Evolutionary conservation across 2,113 vertebrate species (phyloP), one percentile per base, ranked within the genome.

Genomic region (Gavia stellata): DNA sequence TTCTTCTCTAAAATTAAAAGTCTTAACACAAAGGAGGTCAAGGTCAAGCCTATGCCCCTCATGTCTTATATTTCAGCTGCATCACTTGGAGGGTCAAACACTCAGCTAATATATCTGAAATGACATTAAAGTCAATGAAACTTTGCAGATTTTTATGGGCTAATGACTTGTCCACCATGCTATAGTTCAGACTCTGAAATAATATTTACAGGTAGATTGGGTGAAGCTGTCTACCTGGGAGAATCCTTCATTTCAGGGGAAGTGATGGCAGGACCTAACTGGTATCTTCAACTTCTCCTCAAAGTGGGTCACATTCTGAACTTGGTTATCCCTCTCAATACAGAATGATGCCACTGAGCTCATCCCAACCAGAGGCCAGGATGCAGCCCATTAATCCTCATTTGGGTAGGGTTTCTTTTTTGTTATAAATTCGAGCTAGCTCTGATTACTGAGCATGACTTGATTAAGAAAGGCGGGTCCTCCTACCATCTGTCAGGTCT

Each of bases 401-500:
- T 68, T 91, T 89, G 68, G 52, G 62, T 45, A 91, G 42, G 16
- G 34, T 81, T 95, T 92, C 56, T 79, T 84, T 91, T 89, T 92
- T 92, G 53, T 87, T 87, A 58, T 45, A 62, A 73, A 87, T 81
- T 95, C 0, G 13, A 90, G 86, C 75, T 73, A 85, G 36, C 89
- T 94, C 81, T 89, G 92, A 92, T 94, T 92, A 79, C 73, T 90
- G 88, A 95, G 79, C 90, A 88, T 88, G 91, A 77, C 94, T 95
- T 95, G 84, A 96, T 95, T 95, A 96, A 95, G 95, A 95, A 95
- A 97, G 94, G 92, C 42, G 12, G 88, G 78, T 88, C 86, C 73
- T 96, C 92, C 92, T 94, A 95, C 95, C 91, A 94, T 95, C 96
- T 97, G 94, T 92, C 91, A 95, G 45, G 33, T 80, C 91, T 95